Evolutionary conservation across 2,797 vertebrate genomes (phyloP).

Genomic region (Botia kubotai): DNA sequence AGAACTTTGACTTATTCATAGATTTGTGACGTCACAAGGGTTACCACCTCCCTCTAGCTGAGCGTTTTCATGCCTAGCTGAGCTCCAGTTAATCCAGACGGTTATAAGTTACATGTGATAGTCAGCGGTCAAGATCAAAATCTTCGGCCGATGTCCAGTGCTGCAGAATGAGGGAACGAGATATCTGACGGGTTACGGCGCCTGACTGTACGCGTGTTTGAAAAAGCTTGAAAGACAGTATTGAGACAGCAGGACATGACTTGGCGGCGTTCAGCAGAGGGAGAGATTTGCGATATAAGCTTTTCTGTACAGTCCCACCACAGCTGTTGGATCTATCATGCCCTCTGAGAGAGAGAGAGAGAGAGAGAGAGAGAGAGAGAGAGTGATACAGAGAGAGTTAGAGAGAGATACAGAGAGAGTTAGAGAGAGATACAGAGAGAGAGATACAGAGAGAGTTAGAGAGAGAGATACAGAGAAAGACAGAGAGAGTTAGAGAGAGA

Average conservation of each 20-base stretch:
- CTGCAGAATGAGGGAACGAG: constrained; percentile 12
- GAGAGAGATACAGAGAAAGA: not conserved
- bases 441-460: not conserved
- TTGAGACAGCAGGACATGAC: not conserved
- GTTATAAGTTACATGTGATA: not conserved
- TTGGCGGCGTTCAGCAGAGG: constrained; percentile 31
- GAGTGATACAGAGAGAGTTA: no score
- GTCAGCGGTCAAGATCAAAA: not conserved
- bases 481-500: no score
- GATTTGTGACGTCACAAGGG: not conserved
- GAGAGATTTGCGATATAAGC: constrained; percentile 31
- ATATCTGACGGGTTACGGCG: constrained; percentile 4
- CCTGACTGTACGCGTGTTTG: constrained; percentile 1
- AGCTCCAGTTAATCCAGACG: constrained; percentile 24
- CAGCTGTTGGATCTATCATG: constrained; percentile 48
- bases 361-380: no score
- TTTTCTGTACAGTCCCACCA: not conserved
- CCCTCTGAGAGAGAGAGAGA: not conserved
- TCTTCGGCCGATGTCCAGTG: constrained; percentile 1
- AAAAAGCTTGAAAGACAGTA: constrained; percentile 18
- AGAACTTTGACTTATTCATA: not conserved
- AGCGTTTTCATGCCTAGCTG: constrained; percentile 21
- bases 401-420: no score
- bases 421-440: no score
- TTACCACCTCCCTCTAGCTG: not conserved